Base-by-base conservation (phyloP, 1,140 invertebrate genomes). In the Agrypnia vestita region DNA sequence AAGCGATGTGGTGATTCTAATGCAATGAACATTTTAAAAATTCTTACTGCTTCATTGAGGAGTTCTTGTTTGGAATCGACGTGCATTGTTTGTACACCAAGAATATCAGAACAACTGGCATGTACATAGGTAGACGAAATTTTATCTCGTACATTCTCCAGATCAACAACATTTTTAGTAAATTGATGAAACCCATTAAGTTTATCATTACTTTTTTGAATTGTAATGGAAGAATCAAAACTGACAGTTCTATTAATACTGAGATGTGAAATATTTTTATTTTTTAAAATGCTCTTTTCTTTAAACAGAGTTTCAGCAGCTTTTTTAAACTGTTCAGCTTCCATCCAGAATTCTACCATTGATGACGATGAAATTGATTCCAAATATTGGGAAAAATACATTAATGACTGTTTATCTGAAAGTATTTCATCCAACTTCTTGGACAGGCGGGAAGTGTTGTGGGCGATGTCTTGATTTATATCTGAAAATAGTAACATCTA, bases 21-120 rank as follows among this genome's bases (percentile, higher is more conserved):
- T 82, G 89, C 89, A 19, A 90, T 84, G 86, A 87, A 90, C 83
- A 88, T 88, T 75, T 90, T 90, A 80, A 90, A 90, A 80, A 90
- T 85, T 62, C 83, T 85, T 61, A 90, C 84, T 55, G 89, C 88
- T 25, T 78, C 62, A 19, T 84, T 75, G 0, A 84, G 53, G 21
- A 82, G 53, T 13, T 62, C 74, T 78, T 80, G 69, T 47, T 82
- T 82, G 10, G 47, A 55, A 25, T 78, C 61, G 8, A 71, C 17
- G 4, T 19, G 21, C 1, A n/a, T 47, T 17, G 11, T 64, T 21
- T 64, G 35, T n/a, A 35, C 21, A 55, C 19, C 13, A n/a, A 64
- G 56, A 19, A 78, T 78, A 17, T 78, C 62, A 8, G 76, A 78
- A 43, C 76, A 78, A 46, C 76, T 78, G 6, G 76, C 76, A 15